Percentiles rank a stretch among this genome's conserved stretches.
Evolutionary conservation across 2,113 vertebrate genomes (phyloP).

Genomic region (Verasper variegatus): DNA sequence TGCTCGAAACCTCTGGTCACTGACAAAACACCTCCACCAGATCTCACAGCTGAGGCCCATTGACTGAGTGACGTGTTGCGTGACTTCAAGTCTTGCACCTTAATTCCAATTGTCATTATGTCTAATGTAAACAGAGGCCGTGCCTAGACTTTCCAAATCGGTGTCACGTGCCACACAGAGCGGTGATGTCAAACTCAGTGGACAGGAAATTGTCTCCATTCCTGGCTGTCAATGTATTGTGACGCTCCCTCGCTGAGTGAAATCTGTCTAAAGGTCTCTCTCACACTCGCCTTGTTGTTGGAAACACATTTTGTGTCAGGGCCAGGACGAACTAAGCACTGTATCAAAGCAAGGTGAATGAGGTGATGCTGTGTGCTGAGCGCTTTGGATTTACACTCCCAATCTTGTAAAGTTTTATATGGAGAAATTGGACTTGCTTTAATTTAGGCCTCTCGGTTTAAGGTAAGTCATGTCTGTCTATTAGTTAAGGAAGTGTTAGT

Average conservation of each 20-base stretch:
- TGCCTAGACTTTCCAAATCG: slow-evolving; percentile 22
- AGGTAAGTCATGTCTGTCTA: not conserved
- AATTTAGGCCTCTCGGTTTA: slow-evolving; percentile 37
- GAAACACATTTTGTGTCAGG: slow-evolving; percentile 42
- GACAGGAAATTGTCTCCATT: slow-evolving; percentile 62
- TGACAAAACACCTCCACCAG: slow-evolving; percentile 64
- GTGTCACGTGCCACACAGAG: slow-evolving; percentile 27
- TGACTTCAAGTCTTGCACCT: slow-evolving; percentile 43
- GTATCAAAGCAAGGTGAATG: slow-evolving; percentile 8
- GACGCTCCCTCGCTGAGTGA: slow-evolving; percentile 1
- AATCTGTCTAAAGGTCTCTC: slow-evolving; percentile 25
- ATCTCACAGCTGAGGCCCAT: slow-evolving; percentile 72
- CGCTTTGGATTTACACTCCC: slow-evolving; percentile 25
- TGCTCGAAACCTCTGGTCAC: slow-evolving; percentile 54
- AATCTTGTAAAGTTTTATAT: slow-evolving; percentile 36
- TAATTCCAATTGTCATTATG: slow-evolving; percentile 40
- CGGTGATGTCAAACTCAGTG: slow-evolving; percentile 31
- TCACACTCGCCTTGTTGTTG: slow-evolving; percentile 24
- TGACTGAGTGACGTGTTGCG: slow-evolving; percentile 54
- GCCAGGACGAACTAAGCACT: slow-evolving; percentile 9
- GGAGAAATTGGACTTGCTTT: not conserved
- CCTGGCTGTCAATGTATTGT: slow-evolving; percentile 7
- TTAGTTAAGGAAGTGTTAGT: not conserved
- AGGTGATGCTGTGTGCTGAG: slow-evolving; percentile 15
- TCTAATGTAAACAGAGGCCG: slow-evolving; percentile 28